phyloP scores from a whole-genome alignment of 2,888 invertebrate species.

The Ophion ventricosus region DNA sequence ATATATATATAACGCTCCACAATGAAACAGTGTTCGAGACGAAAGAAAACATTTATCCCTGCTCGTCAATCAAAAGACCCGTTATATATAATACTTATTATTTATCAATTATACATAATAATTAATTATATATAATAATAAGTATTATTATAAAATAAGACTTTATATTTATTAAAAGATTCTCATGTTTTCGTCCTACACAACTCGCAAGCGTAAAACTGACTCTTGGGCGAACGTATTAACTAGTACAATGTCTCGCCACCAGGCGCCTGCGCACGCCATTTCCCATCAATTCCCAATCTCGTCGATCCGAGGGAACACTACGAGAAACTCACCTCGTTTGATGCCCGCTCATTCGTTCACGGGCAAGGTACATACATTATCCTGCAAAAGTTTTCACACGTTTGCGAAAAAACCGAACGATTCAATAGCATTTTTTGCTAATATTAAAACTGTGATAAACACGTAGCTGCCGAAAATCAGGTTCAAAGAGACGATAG shows the following conservation, averaged over 20 bases:
- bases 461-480: slow-evolving; percentile 58
- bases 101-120: slow-evolving; percentile 30
- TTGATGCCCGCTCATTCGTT: not conserved
- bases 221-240: not conserved
- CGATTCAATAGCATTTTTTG: slow-evolving; percentile 31
- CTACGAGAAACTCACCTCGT: slow-evolving; percentile 2
- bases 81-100: slow-evolving; percentile 41
- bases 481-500: slow-evolving; percentile 45
- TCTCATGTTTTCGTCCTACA: slow-evolving; percentile 5
- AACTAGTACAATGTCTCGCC: slow-evolving; percentile 36
- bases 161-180: slow-evolving; percentile 7
- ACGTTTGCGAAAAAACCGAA: slow-evolving; percentile 45
- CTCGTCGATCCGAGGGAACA: slow-evolving; percentile 25
- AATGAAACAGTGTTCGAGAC: not conserved
- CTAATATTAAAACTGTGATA: slow-evolving; percentile 59
- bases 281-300: slow-evolving; percentile 9
- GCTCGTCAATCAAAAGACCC: not conserved
- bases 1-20: not conserved
- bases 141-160: slow-evolving; percentile 40
- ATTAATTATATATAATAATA: slow-evolving; percentile 38
- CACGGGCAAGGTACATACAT: not conserved
- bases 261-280: slow-evolving; percentile 22
- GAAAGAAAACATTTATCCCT: slow-evolving; percentile 3
- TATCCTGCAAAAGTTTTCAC: slow-evolving; percentile 31
- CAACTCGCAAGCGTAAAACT: not conserved